phyloP scores from a whole-genome alignment of 2,797 vertebrate species.

The Chrosomus eos region DNA sequence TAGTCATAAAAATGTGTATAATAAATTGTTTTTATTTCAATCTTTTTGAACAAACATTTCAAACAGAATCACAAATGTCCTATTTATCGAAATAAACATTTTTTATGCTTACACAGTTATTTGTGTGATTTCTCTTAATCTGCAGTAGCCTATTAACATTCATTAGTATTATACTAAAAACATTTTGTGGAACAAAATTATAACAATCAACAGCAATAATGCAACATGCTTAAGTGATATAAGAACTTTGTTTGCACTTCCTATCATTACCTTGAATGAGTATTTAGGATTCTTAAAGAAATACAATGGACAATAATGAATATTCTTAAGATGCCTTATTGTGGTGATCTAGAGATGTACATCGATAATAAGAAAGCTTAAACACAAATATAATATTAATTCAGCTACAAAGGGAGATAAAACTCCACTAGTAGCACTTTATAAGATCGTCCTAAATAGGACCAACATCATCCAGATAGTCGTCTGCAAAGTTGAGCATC shows the following conservation, averaged over 20 bases:
- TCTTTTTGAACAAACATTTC: background rate
- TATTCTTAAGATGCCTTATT: background rate
- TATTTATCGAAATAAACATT: background rate
- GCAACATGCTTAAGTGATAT: background rate
- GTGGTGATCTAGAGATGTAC: background rate
- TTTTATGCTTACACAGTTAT: background rate
- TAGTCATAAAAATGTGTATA: background rate
- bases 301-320: background rate
- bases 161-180: background rate
- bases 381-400: background rate
- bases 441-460: background rate
- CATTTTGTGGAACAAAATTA: background rate
- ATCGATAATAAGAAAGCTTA: background rate
- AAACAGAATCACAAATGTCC: background rate
- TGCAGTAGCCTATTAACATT: background rate
- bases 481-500: conserved; percentile 73
- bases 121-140: background rate
- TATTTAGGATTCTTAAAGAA: background rate
- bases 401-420: background rate
- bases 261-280: background rate
- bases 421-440: background rate
- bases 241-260: background rate
- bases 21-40: background rate
- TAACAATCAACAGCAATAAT: background rate
- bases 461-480: conserved; percentile 70